Percentiles rank a stretch among this genome's conserved stretches.
phyloP scores from a whole-genome alignment of 2,888 invertebrate genomes.

The Athetis lepigone region DNA sequence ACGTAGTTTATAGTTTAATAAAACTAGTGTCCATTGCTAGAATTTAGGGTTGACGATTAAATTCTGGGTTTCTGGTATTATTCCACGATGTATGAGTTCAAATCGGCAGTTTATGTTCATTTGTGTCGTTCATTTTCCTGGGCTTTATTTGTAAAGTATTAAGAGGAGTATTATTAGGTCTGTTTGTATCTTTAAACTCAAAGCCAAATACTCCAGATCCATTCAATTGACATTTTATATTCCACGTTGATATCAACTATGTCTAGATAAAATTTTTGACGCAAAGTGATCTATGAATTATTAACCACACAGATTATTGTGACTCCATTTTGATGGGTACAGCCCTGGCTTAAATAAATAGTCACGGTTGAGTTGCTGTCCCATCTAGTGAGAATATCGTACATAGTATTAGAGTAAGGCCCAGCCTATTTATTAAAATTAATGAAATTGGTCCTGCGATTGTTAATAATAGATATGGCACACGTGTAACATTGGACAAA shows the following conservation, averaged over 20 bases:
- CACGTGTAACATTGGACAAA: too few relatives aligned
- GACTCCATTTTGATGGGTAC: neutral
- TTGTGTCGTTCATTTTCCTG: neutral
- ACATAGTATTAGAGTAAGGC: neutral
- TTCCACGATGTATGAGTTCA: neutral
- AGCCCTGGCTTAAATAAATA: neutral
- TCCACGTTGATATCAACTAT: too few relatives aligned
- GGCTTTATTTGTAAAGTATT: neutral
- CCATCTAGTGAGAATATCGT: neutral
- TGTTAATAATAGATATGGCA: neutral
- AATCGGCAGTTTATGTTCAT: neutral
- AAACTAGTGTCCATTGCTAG: slow-evolving; percentile 34
- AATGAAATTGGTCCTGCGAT: neutral
- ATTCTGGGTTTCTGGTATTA: neutral
- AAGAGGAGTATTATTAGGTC: neutral
- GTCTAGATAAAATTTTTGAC: neutral
- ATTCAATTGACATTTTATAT: too few relatives aligned
- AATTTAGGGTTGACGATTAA: slow-evolving; percentile 31
- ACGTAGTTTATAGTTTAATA: slow-evolving; percentile 59
- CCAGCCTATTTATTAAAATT: slow-evolving; percentile 6
- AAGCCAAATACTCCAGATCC: too few relatives aligned
- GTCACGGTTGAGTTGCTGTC: neutral
- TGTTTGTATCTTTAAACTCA: neutral
- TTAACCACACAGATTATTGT: too few relatives aligned
- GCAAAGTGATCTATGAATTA: neutral